Percentiles rank a stretch among this genome's conserved stretches.
phyloP scores from a whole-genome alignment of 2,797 vertebrate genomes.

The Pithecia hirsuta region DNA sequence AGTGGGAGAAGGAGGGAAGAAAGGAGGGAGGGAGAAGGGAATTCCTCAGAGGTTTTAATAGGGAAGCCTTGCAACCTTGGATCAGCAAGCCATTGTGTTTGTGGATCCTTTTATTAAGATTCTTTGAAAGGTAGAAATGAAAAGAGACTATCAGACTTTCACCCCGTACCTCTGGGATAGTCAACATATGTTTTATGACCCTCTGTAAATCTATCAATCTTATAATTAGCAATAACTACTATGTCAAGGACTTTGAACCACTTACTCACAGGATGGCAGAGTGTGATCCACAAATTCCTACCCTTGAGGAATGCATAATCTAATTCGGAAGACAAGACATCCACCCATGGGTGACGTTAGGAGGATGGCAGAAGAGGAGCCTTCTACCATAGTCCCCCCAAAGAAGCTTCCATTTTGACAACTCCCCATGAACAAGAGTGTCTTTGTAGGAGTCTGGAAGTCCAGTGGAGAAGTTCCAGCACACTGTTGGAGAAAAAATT shows the following conservation, averaged over 20 bases:
- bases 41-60: neutral
- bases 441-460: neutral
- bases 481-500: neutral
- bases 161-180: neutral
- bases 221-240: neutral
- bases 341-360: neutral
- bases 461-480: neutral
- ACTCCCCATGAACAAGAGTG: neutral
- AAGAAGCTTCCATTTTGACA: neutral
- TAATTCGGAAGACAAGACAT: neutral
- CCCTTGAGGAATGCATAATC: neutral
- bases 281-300: neutral
- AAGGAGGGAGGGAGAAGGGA: neutral
- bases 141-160: neutral
- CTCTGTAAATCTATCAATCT: neutral
- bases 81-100: neutral
- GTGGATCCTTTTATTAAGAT: neutral
- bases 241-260: neutral
- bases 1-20: neutral
- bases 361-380: neutral
- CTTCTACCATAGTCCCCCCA: neutral
- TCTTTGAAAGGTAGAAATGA: neutral
- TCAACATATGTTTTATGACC: neutral
- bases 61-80: neutral
- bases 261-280: neutral